Evolutionary conservation across 2,888 invertebrate species (phyloP).

Genomic region (Celastrina argiolus): DNA sequence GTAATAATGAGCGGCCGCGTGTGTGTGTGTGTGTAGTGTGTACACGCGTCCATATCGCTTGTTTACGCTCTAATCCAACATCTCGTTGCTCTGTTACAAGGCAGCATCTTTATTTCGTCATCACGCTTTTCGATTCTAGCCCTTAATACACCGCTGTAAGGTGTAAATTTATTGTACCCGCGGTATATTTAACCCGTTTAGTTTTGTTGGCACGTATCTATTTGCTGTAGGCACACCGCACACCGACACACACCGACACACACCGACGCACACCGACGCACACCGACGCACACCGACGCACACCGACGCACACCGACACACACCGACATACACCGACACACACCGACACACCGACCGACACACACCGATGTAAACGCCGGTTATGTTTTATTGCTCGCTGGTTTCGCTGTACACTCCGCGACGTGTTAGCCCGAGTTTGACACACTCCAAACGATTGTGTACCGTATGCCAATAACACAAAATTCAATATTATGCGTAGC

Average conservation of each 20-base stretch:
- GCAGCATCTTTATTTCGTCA: neutral
- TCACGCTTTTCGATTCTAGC: neutral
- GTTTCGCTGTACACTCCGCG: constrained; percentile 32
- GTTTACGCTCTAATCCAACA: constrained; percentile 48
- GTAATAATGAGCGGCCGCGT: constrained; percentile 8
- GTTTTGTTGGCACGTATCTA: constrained; percentile 25
- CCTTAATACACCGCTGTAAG: neutral
- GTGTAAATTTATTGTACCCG: neutral
- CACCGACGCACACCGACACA: too few species aligned
- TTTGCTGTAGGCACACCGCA: constrained; percentile 41
- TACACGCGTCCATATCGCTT: constrained; percentile 44
- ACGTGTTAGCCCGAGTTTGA: neutral
- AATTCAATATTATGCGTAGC: neutral
- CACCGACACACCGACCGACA: too few species aligned
- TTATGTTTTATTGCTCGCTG: constrained; percentile 39
- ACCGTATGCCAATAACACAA: neutral
- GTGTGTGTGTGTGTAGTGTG: neutral
- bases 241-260: too few species aligned
- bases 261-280: too few species aligned
- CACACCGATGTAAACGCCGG: constrained; percentile 40
- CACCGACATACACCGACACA: too few species aligned
- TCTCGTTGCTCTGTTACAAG: constrained; percentile 38
- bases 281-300: too few species aligned
- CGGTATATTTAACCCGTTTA: constrained; percentile 23
- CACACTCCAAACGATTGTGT: neutral